Evolutionary conservation across 2,797 vertebrate species (phyloP).

Genomic region (Enteromius afrohamiltoni): DNA sequence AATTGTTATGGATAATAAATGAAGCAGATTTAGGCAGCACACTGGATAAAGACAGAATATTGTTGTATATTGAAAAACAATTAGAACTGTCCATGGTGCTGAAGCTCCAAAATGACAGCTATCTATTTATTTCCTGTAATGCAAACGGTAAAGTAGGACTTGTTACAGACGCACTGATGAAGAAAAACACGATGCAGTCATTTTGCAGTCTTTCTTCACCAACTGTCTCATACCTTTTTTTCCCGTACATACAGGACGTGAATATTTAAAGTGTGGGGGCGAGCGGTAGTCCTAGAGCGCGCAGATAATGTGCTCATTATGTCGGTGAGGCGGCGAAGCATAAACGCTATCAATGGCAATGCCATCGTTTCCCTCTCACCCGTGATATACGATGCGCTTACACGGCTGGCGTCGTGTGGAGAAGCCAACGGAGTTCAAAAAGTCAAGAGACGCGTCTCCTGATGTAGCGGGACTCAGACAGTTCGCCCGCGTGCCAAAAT

Average conservation of each 20-base stretch:
- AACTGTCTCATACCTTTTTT: constrained; percentile 32
- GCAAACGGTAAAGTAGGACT: not conserved
- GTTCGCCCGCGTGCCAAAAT: constrained; percentile 58
- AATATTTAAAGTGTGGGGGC: constrained; percentile 57
- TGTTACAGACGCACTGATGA: not conserved
- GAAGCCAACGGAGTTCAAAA: constrained; percentile 57
- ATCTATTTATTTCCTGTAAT: not conserved
- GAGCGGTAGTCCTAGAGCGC: constrained; percentile 45
- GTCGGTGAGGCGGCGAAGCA: constrained; percentile 54
- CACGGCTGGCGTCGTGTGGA: constrained; percentile 42
- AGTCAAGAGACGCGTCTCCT: constrained; percentile 65
- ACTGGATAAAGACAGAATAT: not conserved
- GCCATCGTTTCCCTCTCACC: constrained; percentile 52
- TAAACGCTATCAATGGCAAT: constrained; percentile 60
- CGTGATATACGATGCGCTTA: constrained; percentile 57
- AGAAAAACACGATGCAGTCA: not conserved
- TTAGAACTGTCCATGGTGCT: constrained; percentile 45
- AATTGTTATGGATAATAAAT: not conserved
- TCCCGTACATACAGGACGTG: constrained; percentile 40
- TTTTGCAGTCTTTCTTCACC: constrained; percentile 23
- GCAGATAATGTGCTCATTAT: constrained; percentile 63
- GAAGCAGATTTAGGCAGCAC: not conserved
- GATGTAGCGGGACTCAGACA: constrained; percentile 48
- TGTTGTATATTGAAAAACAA: not conserved
- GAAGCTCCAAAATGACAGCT: constrained; percentile 23